These are phyloP conservation scores for Xylota segnis DNA, from an alignment of 2,888 invertebrate species.

Conservation along the genomic window DNA sequence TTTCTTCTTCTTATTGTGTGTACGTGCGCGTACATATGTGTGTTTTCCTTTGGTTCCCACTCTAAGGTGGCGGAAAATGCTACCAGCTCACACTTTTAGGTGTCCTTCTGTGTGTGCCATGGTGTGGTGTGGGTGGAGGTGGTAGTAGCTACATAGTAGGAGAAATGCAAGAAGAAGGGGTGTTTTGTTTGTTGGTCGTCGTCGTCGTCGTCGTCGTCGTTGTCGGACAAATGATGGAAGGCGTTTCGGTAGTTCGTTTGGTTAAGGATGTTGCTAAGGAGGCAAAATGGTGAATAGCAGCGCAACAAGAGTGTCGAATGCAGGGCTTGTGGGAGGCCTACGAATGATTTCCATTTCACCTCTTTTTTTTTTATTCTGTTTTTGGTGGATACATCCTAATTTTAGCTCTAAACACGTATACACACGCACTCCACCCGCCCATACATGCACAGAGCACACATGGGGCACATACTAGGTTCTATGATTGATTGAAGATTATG, in stretches of 20 bases:
- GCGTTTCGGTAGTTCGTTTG: conserved; percentile 25
- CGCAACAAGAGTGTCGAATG: conserved; percentile 4
- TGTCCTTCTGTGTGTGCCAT: conserved; percentile 31
- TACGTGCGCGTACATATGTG: conserved; percentile 26
- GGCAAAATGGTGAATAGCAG: conserved; percentile 30
- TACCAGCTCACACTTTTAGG: conserved; percentile 39
- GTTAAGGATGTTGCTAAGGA: conserved; percentile 72
- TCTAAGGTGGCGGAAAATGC: conserved; percentile 62
- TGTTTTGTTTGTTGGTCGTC: neutral
- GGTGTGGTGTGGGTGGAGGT: conserved; percentile 9
- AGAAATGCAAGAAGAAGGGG: neutral
- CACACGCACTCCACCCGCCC: neutral
- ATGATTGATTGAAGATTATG: conserved; percentile 53
- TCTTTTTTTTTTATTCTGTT: no score
- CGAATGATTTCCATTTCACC: conserved; percentile 24
- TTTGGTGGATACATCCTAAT: conserved; percentile 56
- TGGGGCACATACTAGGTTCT: conserved; percentile 1
- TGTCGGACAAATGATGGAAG: conserved; percentile 20
- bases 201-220: no score
- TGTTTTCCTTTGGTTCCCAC: conserved; percentile 42
- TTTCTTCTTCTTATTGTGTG: conserved; percentile 21
- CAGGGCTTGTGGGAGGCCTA: conserved; percentile 8
- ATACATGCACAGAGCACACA: conserved; percentile 1
- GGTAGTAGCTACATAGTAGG: neutral
- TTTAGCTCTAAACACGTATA: conserved; percentile 25